A percentile compares a stretch with the other conserved stretches of the same genome.
Conservation (phyloP, 2,888 invertebrate genomes). For the Boloria selene region DNA sequence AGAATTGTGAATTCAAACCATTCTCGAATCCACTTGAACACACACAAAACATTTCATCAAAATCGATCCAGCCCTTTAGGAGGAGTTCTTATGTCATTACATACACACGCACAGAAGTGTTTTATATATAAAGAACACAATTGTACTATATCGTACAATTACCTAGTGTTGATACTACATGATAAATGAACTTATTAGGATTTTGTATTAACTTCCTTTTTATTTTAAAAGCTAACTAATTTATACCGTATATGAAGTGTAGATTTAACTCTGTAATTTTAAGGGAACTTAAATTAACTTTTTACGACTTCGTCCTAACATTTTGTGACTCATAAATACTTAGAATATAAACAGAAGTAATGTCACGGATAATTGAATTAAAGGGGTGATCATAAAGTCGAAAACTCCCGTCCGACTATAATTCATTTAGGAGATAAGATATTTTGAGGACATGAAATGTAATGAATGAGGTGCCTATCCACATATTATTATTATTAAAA, state of each 20-base stretch:
- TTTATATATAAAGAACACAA: no score
- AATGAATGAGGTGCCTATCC: not conserved
- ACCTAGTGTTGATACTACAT: no score
- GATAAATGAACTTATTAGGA: no score
- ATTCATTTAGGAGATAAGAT: constrained; percentile 42
- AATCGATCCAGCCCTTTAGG: no score
- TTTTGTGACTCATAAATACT: constrained; percentile 54
- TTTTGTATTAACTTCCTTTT: no score
- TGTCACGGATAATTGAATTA: constrained; percentile 56
- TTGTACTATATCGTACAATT: no score
- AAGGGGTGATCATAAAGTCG: constrained; percentile 53
- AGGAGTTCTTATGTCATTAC: no score
- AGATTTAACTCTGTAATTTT: constrained; percentile 5
- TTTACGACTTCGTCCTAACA: constrained; percentile 24
- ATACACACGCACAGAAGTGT: no score
- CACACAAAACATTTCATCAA: no score
- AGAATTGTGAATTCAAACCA: no score
- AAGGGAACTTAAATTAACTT: constrained; percentile 14
- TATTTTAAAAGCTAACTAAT: constrained; percentile 2
- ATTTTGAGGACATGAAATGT: constrained; percentile 2
- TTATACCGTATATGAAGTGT: constrained; percentile 12
- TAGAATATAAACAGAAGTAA: constrained; percentile 51
- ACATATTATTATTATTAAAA: not conserved
- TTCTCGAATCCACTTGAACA: no score
- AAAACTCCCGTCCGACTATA: constrained; percentile 44